Evolutionary conservation across 2,888 invertebrate species (phyloP), one percentile per base, ranked within the genome.

Genomic region (Oxystoma pomonae): DNA sequence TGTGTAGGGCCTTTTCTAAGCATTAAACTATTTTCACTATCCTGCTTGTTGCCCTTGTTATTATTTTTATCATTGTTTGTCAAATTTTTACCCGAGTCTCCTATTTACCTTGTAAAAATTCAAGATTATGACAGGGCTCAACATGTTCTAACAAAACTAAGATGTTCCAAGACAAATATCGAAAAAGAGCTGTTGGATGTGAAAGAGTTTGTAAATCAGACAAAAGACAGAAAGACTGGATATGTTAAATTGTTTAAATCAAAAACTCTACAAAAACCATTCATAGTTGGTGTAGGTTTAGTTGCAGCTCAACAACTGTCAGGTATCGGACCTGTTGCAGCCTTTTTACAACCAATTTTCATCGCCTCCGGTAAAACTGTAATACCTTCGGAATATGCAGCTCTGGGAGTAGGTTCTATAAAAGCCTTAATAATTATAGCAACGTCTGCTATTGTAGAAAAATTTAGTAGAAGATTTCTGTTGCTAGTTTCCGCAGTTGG

Each of bases 291-390:
- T 1, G 81, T 90, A 51, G 86, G 90, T 20, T 84, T 92, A 67
- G 91, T 94, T 89, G 86, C 91, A 74, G 90, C 91, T 78, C 91
- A 92, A 73, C 91, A 92, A 77, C 85, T 90, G 74, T 88, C 89
- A 62, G 92, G 92, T 65, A 85, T 91, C 70, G 90, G 91, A 78
- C 90, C 90, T 0, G 89, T 92, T 66, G 88, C 91, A 70, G 90
- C 91, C 78, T 91, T 90, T 75, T 87, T 90, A 1, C 85, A 85
- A 65, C 82, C 83, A 58, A 92, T 92, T 71, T 90, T 92, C 78
- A 71, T 82, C 52, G 87, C 87, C 1, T 87, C 91, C 9, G 90
- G 90, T 21, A 88, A 87, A 65, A 59, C 55, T 35, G 58, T 51
- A 49, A 80, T 91, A 64, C 73, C 83, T 66, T 82, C 90, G 0